phyloP scores from a whole-genome alignment of 2,113 vertebrate species.

The Cyphomyrus discorhynchus region DNA sequence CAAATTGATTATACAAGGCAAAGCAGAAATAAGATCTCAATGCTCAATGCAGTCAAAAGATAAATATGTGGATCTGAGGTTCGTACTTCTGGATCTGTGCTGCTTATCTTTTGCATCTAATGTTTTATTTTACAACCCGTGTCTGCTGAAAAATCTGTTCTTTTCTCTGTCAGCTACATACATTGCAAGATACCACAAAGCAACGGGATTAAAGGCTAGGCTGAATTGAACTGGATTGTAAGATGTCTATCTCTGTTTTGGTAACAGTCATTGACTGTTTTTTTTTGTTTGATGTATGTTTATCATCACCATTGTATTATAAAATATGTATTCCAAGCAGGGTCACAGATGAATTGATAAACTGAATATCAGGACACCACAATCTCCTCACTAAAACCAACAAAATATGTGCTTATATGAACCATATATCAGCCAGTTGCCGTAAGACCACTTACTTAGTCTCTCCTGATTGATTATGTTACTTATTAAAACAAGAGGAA shows the following conservation, averaged over 20 bases:
- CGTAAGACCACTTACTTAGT: neutral
- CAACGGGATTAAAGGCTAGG: neutral
- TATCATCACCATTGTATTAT: neutral
- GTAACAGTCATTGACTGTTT: neutral
- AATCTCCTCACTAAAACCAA: neutral
- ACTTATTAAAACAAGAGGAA: neutral
- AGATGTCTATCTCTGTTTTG: neutral
- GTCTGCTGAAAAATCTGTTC: neutral
- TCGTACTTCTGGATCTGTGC: neutral
- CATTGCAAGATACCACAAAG: neutral
- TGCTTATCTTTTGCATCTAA: neutral
- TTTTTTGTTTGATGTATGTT: neutral
- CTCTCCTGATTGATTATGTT: neutral
- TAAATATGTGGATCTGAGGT: neutral
- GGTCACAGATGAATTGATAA: neutral
- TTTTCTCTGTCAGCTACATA: neutral
- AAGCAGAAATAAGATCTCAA: neutral
- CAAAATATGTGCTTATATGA: neutral
- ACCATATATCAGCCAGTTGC: neutral
- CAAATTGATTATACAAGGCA: conserved; percentile 11
- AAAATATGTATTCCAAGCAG: neutral
- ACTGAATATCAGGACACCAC: neutral
- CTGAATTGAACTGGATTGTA: neutral
- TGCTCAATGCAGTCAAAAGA: neutral
- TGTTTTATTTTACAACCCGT: neutral